A percentile compares a stretch with the other conserved stretches of the same genome.
Conservation (phyloP, 2,113 vertebrate species). For the Notechis scutatus region DNA sequence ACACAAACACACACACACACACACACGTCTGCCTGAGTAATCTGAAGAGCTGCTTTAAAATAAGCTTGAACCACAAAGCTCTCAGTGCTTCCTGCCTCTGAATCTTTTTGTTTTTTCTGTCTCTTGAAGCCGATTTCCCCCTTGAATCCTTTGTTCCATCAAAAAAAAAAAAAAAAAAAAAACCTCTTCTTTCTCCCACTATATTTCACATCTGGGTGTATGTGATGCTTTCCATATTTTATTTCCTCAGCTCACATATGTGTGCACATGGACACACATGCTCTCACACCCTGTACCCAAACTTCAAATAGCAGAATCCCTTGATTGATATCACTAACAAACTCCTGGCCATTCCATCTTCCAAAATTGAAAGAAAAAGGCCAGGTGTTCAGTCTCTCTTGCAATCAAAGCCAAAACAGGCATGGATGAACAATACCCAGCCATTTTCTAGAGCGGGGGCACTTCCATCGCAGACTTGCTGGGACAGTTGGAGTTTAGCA, state of each 20-base stretch:
- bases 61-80: background rate
- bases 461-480: background rate
- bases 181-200: background rate
- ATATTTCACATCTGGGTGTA: background rate
- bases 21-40: background rate
- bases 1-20: too few relatives aligned
- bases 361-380: background rate
- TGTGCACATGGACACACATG: background rate
- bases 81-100: background rate
- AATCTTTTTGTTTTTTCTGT: background rate
- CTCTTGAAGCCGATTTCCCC: background rate
- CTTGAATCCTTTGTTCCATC: background rate
- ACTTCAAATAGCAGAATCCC: background rate
- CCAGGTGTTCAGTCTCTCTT: background rate
- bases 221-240: background rate
- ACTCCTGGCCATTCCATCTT: background rate
- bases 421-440: background rate
- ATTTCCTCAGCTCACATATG: background rate
- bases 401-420: background rate
- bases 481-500: background rate
- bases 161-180: background rate
- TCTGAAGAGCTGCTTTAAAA: background rate
- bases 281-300: background rate
- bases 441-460: background rate
- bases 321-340: background rate